Conservation (phyloP, 2,797 vertebrate species). For the Menidia menidia region DNA sequence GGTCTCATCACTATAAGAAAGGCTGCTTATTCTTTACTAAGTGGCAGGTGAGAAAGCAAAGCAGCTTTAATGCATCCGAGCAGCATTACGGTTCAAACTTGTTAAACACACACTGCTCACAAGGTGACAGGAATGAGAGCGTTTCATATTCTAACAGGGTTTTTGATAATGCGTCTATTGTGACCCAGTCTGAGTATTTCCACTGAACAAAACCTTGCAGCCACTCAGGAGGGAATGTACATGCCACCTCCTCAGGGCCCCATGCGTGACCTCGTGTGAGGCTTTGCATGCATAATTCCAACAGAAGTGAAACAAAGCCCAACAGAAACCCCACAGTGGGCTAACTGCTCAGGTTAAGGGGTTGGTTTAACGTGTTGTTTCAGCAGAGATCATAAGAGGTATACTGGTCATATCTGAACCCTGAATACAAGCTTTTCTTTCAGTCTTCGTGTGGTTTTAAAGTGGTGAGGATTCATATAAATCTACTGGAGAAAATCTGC, state of each 20-base stretch:
- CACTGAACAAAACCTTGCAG: constrained; percentile 30
- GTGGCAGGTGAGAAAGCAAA: constrained; percentile 38
- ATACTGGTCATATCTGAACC: constrained; percentile 70
- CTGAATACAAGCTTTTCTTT: constrained; percentile 60
- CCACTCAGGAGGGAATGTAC: constrained; percentile 48
- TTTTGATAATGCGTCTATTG: constrained; percentile 23
- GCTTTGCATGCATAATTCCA: constrained; percentile 19
- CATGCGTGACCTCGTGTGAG: constrained; percentile 22
- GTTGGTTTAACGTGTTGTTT: constrained; percentile 47
- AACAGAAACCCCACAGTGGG: constrained; percentile 17
- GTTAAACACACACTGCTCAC: constrained; percentile 9
- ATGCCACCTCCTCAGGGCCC: constrained; percentile 25
- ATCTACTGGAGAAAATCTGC: constrained; percentile 15
- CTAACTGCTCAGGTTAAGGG: constrained; percentile 10
- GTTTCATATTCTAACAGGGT: constrained; percentile 14
- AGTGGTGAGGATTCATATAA: constrained; percentile 29
- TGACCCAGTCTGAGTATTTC: constrained; percentile 24
- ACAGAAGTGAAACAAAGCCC: constrained; percentile 25
- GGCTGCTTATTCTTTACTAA: constrained; percentile 14
- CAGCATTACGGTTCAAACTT: constrained; percentile 44
- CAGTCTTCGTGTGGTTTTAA: constrained; percentile 39
- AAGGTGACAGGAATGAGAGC: constrained; percentile 17
- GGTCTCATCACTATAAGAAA: constrained; percentile 6
- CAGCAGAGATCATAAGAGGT: constrained; percentile 70
- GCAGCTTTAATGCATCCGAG: constrained; percentile 52